These are phyloP conservation scores for Sinocyclocheilus anshuiensis DNA, from an alignment of 2,113 vertebrate species.

Conservation along the genomic window DNA sequence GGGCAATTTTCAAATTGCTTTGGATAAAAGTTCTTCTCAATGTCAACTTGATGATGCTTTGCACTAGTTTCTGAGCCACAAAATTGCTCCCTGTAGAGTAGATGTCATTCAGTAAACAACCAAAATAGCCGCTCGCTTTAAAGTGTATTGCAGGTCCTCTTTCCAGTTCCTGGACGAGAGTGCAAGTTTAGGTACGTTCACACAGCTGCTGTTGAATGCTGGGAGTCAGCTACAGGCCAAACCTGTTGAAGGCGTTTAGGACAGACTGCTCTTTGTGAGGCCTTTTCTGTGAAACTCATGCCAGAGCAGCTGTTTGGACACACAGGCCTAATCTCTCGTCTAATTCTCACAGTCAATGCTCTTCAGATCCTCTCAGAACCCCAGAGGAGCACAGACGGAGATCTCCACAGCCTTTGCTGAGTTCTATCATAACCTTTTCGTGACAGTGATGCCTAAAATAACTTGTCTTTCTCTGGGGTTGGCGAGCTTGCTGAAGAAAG, in stretches of 20 bases:
- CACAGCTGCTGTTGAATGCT: constrained; percentile 45
- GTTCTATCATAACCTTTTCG: constrained; percentile 31
- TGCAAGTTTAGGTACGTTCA: neutral
- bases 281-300: constrained; percentile 59
- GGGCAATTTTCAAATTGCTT: neutral
- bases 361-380: constrained; percentile 60
- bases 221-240: constrained; percentile 19
- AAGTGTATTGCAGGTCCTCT: neutral
- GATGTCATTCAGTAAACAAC: neutral
- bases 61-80: neutral
- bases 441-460: constrained; percentile 53
- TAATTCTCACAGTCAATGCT: constrained; percentile 67
- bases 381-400: constrained; percentile 40
- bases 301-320: constrained; percentile 74
- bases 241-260: constrained; percentile 49
- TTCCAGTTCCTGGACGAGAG: neutral
- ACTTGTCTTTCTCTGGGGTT: neutral
- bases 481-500: constrained; percentile 9
- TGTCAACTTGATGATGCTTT: neutral
- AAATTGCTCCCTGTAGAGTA: neutral
- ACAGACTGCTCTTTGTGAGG: constrained; percentile 31
- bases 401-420: constrained; percentile 27
- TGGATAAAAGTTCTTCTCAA: neutral
- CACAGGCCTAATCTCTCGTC: constrained; percentile 51
- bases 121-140: neutral